Evolutionary conservation across 2,888 invertebrate species (phyloP), one percentile per base, ranked within the genome.

Genomic region (Villa cingulata): DNA sequence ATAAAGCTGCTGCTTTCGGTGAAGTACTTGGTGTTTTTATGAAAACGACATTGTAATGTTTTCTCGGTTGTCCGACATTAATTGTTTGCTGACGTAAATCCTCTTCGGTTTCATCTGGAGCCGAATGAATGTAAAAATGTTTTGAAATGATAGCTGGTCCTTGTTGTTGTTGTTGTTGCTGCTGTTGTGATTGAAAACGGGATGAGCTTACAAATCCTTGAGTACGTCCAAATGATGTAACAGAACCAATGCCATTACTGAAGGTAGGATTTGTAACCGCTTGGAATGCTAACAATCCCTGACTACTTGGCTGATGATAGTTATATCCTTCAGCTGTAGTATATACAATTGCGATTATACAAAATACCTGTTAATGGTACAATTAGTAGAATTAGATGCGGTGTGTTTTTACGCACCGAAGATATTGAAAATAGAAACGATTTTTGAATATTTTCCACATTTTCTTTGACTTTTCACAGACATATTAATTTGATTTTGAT

Each of bases 11-110:
- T 16, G 38, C 16, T 19, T 4, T 15, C 3, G 15, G 18, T 4
- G 65, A 32, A 12, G 12, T 1, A 5, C 7, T 54, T 16, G 68
- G 68, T 7, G 68, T 61, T 54, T 68, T 68, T 16, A 68, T 68
- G 51, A 68, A 68, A 9, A 68, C 66, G 38, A 68, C 64, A 50
- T 66, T 66, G 51, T 68, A 68, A 45, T 65, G 64, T 45, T 67
- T 68, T 32, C 66, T 62, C 42, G 66, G 19, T 19, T 15, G 39
- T 9, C 39, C 39, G 14, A 39, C 6, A 36, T 16, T 36, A 4
- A 36, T 12, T 12, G 29, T 12, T 32, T 32, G 29, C 12, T 32
- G 29, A 6, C 19, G 5, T 15, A 18, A 15, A 7, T 39, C 15
- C 14, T 39, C 39, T 39, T 39, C 39, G 2, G 18, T 18, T 14